A percentile compares a stretch with the other conserved stretches of the same genome.
phyloP scores from a whole-genome alignment of 2,888 invertebrate genomes.

The Aethes cnicana region DNA sequence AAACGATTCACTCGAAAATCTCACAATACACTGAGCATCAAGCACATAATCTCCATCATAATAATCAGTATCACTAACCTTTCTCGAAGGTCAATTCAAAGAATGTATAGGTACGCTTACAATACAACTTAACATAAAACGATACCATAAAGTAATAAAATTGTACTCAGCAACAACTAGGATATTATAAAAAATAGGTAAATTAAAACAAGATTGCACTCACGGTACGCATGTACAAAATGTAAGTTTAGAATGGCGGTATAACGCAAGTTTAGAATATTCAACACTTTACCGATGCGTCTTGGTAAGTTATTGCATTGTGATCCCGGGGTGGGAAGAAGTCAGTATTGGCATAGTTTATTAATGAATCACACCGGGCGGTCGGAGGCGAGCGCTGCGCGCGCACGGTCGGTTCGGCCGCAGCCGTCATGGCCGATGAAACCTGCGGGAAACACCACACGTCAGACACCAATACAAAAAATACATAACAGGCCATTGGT shows the following conservation, averaged over 20 bases:
- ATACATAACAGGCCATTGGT: too few relatives aligned
- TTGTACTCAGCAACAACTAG: constrained; percentile 74
- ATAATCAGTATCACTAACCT: constrained; percentile 81
- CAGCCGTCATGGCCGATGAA: constrained; percentile 82
- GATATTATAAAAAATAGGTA: constrained; percentile 52
- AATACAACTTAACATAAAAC: constrained; percentile 74
- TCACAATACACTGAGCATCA: constrained; percentile 61
- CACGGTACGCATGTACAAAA: constrained; percentile 55
- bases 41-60: constrained; percentile 67
- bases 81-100: constrained; percentile 80
- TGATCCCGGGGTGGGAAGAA: constrained; percentile 60
- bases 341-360: constrained; percentile 53
- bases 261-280: constrained; percentile 70
- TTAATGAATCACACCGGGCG: constrained; percentile 50
- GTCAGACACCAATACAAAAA: too few relatives aligned
- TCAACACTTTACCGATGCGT: constrained; percentile 73
- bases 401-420: constrained; percentile 50
- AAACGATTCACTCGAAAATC: constrained; percentile 59
- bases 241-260: constrained; percentile 56
- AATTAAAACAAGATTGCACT: constrained; percentile 65
- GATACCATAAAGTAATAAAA: constrained; percentile 64
- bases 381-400: constrained; percentile 44
- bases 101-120: constrained; percentile 81
- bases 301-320: constrained; percentile 60
- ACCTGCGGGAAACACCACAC: constrained; percentile 49